A percentile compares a stretch with the other conserved stretches of the same genome.
phyloP scores from a whole-genome alignment of 2,888 invertebrate species.

The Apamea epomidion region DNA sequence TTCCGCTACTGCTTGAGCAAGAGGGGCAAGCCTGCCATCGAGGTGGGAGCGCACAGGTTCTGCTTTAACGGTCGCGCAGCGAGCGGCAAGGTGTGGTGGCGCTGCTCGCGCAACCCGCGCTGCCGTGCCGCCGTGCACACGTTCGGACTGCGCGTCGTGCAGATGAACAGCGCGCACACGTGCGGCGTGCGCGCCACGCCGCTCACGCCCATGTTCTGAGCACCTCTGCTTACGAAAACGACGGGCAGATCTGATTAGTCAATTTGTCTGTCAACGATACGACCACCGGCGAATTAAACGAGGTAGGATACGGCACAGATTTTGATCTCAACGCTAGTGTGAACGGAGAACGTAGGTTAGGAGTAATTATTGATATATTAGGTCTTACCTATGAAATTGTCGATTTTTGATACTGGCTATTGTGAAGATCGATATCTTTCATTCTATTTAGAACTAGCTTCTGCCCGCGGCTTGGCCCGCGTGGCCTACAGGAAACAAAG shows the following conservation, averaged over 20 bases:
- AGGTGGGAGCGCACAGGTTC: slow-evolving; percentile 88
- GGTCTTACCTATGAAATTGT: no score
- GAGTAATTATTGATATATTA: slow-evolving; percentile 49
- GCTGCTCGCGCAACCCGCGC: slow-evolving; percentile 87
- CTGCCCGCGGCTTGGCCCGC: no score
- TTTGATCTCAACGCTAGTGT: slow-evolving; percentile 76
- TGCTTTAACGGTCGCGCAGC: slow-evolving; percentile 89
- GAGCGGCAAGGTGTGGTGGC: slow-evolving; percentile 89
- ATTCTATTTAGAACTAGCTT: no score
- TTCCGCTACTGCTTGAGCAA: slow-evolving; percentile 89
- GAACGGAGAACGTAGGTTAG: slow-evolving; percentile 55
- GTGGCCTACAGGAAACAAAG: no score
- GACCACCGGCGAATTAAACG: slow-evolving; percentile 81
- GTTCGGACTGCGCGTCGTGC: slow-evolving; percentile 87
- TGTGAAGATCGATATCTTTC: no score
- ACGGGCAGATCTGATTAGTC: slow-evolving; percentile 66
- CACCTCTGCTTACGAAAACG: slow-evolving; percentile 6
- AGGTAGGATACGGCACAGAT: slow-evolving; percentile 83
- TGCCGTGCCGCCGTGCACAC: slow-evolving; percentile 88
- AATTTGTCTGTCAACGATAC: slow-evolving; percentile 76
- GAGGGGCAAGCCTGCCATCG: slow-evolving; percentile 88
- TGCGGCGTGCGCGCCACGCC: slow-evolving; percentile 88
- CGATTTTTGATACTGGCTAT: no score
- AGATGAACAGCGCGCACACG: slow-evolving; percentile 89
- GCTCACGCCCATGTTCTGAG: slow-evolving; percentile 86